These are phyloP conservation scores for Rhingia campestris DNA, from an alignment of 2,888 invertebrate genomes.

Conservation along the genomic window DNA sequence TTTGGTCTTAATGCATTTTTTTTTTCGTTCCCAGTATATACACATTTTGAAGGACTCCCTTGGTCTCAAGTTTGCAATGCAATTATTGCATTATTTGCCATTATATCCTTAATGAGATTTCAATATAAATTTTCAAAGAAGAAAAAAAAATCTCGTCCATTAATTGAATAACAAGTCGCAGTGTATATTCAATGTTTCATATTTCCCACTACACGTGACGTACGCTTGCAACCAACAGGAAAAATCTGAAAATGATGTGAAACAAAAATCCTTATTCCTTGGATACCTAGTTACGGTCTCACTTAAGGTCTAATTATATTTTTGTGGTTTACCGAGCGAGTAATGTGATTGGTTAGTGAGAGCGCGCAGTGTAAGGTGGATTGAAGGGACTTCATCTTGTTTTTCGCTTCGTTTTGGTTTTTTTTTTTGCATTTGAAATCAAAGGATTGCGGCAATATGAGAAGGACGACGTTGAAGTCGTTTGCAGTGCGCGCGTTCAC, in stretches of 20 bases:
- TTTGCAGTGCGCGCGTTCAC: constrained; percentile 26
- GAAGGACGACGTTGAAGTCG: constrained; percentile 15
- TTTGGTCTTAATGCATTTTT: constrained; percentile 66
- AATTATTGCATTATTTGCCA: constrained; percentile 71
- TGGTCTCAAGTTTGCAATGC: constrained; percentile 58
- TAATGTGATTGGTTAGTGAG: constrained; percentile 62
- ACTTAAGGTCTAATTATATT: constrained; percentile 67
- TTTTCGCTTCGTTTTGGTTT: background rate
- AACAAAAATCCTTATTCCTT: constrained; percentile 34
- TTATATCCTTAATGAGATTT: constrained; percentile 69
- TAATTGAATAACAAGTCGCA: constrained; percentile 75
- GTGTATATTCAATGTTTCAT: constrained; percentile 52
- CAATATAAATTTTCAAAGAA: constrained; percentile 58
- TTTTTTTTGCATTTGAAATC: constrained; percentile 24
- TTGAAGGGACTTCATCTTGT: constrained; percentile 58
- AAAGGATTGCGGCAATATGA: constrained; percentile 41
- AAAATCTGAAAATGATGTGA: constrained; percentile 23
- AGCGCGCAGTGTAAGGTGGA: constrained; percentile 1
- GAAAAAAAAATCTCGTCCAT: constrained; percentile 68
- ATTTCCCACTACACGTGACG: constrained; percentile 52
- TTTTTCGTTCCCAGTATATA: constrained; percentile 9
- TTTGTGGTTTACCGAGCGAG: constrained; percentile 61
- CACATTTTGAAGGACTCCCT: constrained; percentile 44
- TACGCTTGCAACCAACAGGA: constrained; percentile 33
- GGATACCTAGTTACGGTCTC: constrained; percentile 35